Conservation (phyloP, 2,888 invertebrate species). For the Sycophila texana region DNA sequence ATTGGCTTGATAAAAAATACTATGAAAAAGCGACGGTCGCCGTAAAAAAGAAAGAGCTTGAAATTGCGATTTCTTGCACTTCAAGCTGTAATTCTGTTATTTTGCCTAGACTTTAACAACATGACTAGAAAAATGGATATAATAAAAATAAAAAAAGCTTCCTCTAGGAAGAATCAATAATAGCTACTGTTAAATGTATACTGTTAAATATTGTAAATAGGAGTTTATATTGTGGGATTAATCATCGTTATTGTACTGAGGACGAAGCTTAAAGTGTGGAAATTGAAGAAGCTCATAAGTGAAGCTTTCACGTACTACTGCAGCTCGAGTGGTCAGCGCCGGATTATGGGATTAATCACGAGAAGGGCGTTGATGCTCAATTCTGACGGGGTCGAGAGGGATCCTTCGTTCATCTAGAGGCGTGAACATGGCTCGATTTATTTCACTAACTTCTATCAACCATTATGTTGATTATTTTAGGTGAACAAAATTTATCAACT, state of each 20-base stretch:
- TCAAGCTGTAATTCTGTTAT: constrained; percentile 44
- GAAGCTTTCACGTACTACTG: constrained; percentile 61
- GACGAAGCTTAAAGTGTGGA: constrained; percentile 57
- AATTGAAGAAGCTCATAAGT: constrained; percentile 61
- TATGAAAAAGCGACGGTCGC: constrained; percentile 49
- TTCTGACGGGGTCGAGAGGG: constrained; percentile 61
- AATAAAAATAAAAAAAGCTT: no score
- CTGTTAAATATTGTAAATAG: no score
- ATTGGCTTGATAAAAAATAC: constrained; percentile 57
- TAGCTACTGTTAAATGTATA: no score
- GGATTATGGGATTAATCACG: constrained; percentile 74
- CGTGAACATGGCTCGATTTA: constrained; percentile 21
- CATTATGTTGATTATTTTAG: background rate
- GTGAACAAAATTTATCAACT: no score
- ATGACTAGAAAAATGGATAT: no score
- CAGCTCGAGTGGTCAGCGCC: constrained; percentile 66
- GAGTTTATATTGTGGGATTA: constrained; percentile 16
- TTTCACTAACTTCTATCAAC: constrained; percentile 6
- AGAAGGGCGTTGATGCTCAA: constrained; percentile 72
- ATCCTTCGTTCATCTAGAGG: constrained; percentile 11
- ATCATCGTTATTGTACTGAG: constrained; percentile 39
- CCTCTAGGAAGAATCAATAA: no score
- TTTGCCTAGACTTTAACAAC: no score
- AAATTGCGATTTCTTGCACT: constrained; percentile 66
- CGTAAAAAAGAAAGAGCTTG: constrained; percentile 60